These are phyloP conservation scores for Sebastolobus alascanus DNA, from an alignment of 2,797 vertebrate genomes.

Conservation along the genomic window DNA sequence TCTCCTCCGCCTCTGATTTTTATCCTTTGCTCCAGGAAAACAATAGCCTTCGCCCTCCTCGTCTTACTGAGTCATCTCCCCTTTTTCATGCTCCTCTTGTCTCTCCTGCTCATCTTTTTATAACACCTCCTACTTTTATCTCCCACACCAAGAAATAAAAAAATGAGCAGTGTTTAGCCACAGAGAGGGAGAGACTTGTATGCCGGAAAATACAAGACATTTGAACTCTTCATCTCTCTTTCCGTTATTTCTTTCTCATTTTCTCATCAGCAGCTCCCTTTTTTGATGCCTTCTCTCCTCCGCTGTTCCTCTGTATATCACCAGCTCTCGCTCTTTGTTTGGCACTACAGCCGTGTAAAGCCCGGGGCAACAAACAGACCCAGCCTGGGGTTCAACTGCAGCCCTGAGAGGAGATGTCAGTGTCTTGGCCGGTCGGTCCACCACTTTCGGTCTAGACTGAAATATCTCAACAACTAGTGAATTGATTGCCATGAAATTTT, in stretches of 20 bases:
- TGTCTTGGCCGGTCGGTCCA: background rate
- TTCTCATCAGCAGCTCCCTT: background rate
- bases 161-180: constrained; percentile 8
- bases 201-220: background rate
- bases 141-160: constrained; percentile 19
- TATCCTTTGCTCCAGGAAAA: constrained; percentile 3
- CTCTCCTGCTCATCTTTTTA: constrained; percentile 16
- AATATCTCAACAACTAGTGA: background rate
- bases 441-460: background rate
- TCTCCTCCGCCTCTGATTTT: background rate
- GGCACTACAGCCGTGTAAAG: background rate
- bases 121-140: constrained; percentile 11
- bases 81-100: background rate
- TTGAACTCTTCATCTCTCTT: constrained; percentile 10
- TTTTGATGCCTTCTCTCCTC: background rate
- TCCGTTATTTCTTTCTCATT: background rate
- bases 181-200: background rate
- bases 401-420: background rate
- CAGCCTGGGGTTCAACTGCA: constrained; percentile 2
- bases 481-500: background rate
- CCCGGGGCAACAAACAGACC: constrained; percentile 20
- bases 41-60: constrained; percentile 4
- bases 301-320: background rate
- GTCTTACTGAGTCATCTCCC: background rate
- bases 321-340: constrained; percentile 11